Evolutionary conservation across 2,888 invertebrate species (phyloP), one percentile per base, ranked within the genome.

Genomic region (Ochlodes sylvanus): DNA sequence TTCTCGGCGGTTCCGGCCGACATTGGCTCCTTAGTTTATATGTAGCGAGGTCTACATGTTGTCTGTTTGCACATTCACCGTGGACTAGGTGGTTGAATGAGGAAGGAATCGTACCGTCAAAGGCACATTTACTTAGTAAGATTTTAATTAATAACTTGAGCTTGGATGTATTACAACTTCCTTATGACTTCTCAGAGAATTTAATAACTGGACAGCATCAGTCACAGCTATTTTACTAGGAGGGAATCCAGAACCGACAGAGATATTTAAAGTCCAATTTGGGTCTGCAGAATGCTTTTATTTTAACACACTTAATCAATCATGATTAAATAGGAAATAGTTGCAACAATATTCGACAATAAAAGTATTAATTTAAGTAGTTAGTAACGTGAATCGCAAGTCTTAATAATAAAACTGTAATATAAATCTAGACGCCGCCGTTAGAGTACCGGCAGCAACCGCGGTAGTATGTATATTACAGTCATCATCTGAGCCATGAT

Each of bases 31-130:
- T 73, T 68, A 71, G 71, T 70, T 72, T 74, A 73, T 74, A 69
- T 76, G 76, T 78, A 77, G 81, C 88, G 81, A 90, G 89, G 90
- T 73, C 85, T 75, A 75, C 79, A 68, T 63, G 72, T 78, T 82
- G 82, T 79, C 80, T 83, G 86, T 86, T 84, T 86, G 82, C 77
- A 83, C 74, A 75, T 72, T 75, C 76, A 79, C 81, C 75, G 75
- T 81, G 72, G 68, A 70, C 70, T 71, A 71, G 79, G 77, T 77
- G 72, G 68, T 71, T 9, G 44, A 47, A 73, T 64, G 72, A 82
- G 83, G 83, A 83, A 85, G 77, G 32, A 15, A 15, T 52, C 41
- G 12, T 19, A 7, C 27, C 2, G n/a, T 50, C 21, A n/a, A 7
- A 19, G 54, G 44, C 47, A 64, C 42, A 60, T 54, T 55, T 55